phyloP scores from a whole-genome alignment of 2,113 vertebrate species.

The Cyphomyrus discorhynchus region DNA sequence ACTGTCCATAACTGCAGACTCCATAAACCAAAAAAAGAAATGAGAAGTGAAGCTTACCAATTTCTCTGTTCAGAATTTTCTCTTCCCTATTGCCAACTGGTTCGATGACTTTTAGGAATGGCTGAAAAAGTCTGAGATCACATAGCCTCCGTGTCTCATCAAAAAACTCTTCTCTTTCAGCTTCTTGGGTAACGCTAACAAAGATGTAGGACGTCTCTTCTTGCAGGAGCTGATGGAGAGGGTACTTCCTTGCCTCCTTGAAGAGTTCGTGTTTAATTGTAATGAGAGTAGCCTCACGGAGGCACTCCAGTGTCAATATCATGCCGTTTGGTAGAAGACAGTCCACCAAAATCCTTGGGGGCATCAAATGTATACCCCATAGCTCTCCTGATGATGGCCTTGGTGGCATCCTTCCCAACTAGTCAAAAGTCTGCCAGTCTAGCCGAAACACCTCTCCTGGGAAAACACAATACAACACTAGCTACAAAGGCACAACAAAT shows the following conservation, averaged over 20 bases:
- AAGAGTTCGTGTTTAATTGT: conserved; percentile 97
- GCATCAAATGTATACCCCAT: conserved; percentile 99
- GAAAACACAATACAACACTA: neutral
- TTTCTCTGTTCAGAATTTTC: conserved; percentile 97
- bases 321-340: conserved; percentile 95
- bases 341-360: conserved; percentile 91
- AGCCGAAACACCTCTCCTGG: neutral
- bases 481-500: neutral
- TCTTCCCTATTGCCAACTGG: conserved; percentile 96
- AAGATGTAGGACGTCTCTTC: conserved; percentile 98
- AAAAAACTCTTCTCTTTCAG: conserved; percentile 95
- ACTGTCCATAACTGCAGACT: neutral
- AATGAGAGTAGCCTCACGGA: conserved; percentile 90
- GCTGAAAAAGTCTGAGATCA: conserved; percentile 91
- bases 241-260: conserved; percentile 90
- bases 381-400: conserved; percentile 94
- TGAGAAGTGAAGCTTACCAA: conserved; percentile 64
- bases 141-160: conserved; percentile 93
- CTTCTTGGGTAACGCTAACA: conserved; percentile 96
- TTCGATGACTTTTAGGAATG: conserved; percentile 95
- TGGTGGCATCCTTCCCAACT: conserved; percentile 77
- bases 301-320: conserved; percentile 95
- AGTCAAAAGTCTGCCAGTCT: neutral
- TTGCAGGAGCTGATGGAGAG: conserved; percentile 89
- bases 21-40: neutral